These are phyloP conservation scores for Lordiphosa andalusiaca DNA, from an alignment of 2,888 invertebrate species.

Conservation along the genomic window DNA sequence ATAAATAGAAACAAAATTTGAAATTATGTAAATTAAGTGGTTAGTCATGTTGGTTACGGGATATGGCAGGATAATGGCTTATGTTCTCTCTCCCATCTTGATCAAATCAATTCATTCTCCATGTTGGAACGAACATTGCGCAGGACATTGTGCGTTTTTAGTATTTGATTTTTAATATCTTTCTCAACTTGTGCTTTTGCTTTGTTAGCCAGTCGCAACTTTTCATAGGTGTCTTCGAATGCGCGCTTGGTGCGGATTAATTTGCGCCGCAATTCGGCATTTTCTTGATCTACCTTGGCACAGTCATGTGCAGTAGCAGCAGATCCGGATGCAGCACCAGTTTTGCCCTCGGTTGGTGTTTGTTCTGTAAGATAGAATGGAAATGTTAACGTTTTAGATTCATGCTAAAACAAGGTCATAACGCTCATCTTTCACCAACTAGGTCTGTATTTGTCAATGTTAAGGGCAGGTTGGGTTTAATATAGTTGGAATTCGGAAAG, in stretches of 20 bases:
- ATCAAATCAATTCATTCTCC: slow-evolving; percentile 80
- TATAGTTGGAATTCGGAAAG: no score
- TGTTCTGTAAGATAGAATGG: slow-evolving; percentile 16
- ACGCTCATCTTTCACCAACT: no score
- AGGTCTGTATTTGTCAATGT: no score
- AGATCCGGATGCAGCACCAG: slow-evolving; percentile 11
- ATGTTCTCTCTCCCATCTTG: slow-evolving; percentile 6
- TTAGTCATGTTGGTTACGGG: slow-evolving; percentile 10
- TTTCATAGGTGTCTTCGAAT: slow-evolving; percentile 88
- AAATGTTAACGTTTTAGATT: no score
- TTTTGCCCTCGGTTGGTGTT: slow-evolving; percentile 12
- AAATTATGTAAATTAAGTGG: slow-evolving; percentile 4
- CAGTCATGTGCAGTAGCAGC: slow-evolving; percentile 71
- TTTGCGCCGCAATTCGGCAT: slow-evolving; percentile 86
- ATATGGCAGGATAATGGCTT: slow-evolving; percentile 23
- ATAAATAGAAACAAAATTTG: slow-evolving; percentile 20
- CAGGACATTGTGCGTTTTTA: slow-evolving; percentile 89
- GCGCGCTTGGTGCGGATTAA: slow-evolving; percentile 87
- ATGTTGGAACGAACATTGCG: slow-evolving; percentile 88
- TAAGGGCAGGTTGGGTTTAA: no score
- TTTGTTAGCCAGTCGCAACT: slow-evolving; percentile 88
- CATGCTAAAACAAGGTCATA: no score
- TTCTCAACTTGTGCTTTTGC: slow-evolving; percentile 91
- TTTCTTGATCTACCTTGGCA: slow-evolving; percentile 84
- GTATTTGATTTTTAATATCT: slow-evolving; percentile 90